Conservation (phyloP, 2,888 invertebrate species). For the Tipula unca region DNA sequence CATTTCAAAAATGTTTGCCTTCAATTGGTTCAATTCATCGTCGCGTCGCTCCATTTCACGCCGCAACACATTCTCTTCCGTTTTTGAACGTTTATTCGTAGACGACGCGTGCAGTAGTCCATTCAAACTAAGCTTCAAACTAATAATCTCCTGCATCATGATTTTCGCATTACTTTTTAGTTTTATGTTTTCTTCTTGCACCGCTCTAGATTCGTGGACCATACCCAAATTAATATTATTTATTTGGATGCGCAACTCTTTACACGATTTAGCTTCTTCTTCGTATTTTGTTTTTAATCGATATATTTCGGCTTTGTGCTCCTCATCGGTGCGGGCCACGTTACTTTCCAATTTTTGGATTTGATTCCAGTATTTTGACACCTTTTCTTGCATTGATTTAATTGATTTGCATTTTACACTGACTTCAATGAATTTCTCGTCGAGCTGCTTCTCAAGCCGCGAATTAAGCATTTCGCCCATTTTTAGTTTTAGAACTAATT, state of each 20-base stretch:
- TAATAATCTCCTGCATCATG: neutral
- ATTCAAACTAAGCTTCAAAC: neutral
- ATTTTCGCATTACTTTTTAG: neutral
- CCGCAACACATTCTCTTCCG: neutral
- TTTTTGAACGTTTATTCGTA: neutral
- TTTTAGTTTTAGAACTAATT: neutral
- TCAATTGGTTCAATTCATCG: neutral
- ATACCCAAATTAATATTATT: neutral
- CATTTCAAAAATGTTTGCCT: neutral
- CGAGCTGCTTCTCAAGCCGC: neutral
- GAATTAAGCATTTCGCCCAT: neutral
- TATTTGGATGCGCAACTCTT: neutral
- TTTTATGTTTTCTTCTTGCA: neutral
- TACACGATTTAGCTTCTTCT: neutral
- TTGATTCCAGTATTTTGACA: neutral
- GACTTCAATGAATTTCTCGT: neutral
- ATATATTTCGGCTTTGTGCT: neutral
- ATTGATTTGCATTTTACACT: neutral
- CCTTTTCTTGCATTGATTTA: neutral
- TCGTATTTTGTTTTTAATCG: neutral
- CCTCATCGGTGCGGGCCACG: neutral
- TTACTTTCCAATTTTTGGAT: neutral
- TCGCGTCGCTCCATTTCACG: neutral
- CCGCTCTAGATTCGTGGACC: neutral
- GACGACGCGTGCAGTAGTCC: neutral